Evolutionary conservation across 2,888 invertebrate species (phyloP).

Genomic region (Oscheius sp.): DNA sequence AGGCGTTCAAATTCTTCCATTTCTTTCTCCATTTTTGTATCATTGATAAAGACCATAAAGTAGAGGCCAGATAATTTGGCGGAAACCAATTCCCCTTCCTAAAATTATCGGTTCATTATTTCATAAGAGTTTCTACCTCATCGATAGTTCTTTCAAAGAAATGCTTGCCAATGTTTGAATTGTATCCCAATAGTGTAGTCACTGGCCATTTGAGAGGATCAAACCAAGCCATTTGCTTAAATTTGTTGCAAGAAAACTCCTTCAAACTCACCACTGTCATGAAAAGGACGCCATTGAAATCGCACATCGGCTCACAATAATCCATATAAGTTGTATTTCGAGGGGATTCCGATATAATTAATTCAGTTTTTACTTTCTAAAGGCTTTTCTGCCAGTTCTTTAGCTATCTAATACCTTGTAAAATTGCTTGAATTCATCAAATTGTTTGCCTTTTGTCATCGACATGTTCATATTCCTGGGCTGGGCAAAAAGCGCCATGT

Average conservation of each 20-base stretch:
- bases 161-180: slow-evolving; percentile 59
- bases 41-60: slow-evolving; percentile 54
- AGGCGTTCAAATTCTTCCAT: slow-evolving; percentile 43
- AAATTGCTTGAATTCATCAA: slow-evolving; percentile 43
- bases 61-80: slow-evolving; percentile 48
- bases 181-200: slow-evolving; percentile 38
- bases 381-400: neutral
- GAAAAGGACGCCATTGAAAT: slow-evolving; percentile 51
- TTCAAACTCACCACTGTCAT: slow-evolving; percentile 32
- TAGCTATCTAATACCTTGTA: slow-evolving; percentile 33
- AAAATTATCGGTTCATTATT: neutral
- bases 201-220: slow-evolving; percentile 42
- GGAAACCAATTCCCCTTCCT: slow-evolving; percentile 30
- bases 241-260: neutral
- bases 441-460: slow-evolving; percentile 35
- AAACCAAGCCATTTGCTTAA: slow-evolving; percentile 25
- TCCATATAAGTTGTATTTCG: slow-evolving; percentile 45
- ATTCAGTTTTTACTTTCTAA: slow-evolving; percentile 18
- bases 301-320: slow-evolving; percentile 48
- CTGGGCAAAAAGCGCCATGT: slow-evolving; percentile 51
- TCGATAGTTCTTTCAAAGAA: slow-evolving; percentile 37
- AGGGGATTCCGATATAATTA: slow-evolving; percentile 20
- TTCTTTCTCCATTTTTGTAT: slow-evolving; percentile 37
- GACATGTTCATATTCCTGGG: slow-evolving; percentile 30
- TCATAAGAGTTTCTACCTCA: neutral